These are phyloP conservation scores for Acholoe squamosa DNA, from an alignment of 2,888 invertebrate genomes.

Conservation along the genomic window DNA sequence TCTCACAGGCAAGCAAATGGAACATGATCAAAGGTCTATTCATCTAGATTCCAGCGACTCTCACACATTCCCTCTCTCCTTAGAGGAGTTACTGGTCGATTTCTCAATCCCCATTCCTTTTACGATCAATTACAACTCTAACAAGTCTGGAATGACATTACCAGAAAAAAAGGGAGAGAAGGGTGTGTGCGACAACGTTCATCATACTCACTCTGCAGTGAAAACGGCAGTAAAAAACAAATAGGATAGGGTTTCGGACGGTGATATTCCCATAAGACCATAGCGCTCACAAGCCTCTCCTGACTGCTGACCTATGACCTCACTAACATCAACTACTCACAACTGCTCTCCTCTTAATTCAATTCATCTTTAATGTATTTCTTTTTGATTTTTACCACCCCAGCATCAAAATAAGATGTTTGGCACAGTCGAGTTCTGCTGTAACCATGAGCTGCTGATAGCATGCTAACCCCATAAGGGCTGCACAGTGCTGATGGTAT, in stretches of 20 bases:
- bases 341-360: neutral
- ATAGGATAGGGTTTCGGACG: neutral
- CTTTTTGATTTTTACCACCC: neutral
- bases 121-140: neutral
- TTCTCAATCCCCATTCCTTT: neutral
- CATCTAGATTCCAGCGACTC: neutral
- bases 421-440: neutral
- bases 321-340: neutral
- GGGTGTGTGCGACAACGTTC: slow-evolving; percentile 13
- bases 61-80: neutral
- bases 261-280: slow-evolving; percentile 32
- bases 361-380: slow-evolving; percentile 6
- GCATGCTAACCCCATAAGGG: too few relatives aligned
- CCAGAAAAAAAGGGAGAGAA: neutral
- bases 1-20: neutral
- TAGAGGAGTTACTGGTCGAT: neutral
- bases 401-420: neutral
- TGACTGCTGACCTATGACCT: neutral
- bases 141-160: slow-evolving; percentile 17
- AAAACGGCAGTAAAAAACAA: neutral
- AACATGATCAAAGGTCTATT: slow-evolving; percentile 28
- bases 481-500: too few relatives aligned
- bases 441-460: too few relatives aligned
- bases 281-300: neutral
- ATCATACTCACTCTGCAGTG: neutral